Evolutionary conservation across 2,797 vertebrate species (phyloP).

Genomic region (Phrynocephalus vlangalii): DNA sequence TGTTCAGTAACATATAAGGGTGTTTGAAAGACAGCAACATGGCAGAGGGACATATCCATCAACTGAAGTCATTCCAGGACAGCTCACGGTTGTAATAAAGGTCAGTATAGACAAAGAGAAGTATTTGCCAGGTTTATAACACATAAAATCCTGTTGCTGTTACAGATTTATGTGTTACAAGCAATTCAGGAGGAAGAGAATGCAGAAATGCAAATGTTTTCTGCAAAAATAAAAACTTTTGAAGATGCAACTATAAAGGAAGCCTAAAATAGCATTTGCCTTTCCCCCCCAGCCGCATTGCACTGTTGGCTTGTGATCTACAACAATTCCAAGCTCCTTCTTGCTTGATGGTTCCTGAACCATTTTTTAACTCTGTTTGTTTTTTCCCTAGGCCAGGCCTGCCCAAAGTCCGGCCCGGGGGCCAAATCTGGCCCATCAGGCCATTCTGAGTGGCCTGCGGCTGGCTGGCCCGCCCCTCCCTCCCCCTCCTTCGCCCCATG

Average conservation of each 20-base stretch:
- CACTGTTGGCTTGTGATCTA: no score
- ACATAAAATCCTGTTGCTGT: background rate
- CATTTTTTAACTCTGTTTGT: no score
- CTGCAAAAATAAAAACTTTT: background rate
- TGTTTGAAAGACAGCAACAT: no score
- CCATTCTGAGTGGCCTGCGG: no score
- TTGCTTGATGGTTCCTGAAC: background rate
- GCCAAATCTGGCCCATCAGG: no score
- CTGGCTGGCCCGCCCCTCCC: no score
- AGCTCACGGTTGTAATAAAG: background rate
- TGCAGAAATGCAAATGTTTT: conserved; percentile 11
- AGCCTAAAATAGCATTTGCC: background rate
- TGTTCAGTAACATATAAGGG: no score
- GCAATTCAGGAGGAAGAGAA: background rate
- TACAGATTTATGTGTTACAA: conserved; percentile 3
- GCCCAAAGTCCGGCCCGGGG: no score
- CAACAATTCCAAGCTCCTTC: background rate
- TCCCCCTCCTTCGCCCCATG: no score
- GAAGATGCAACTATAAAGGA: conserved; percentile 23
- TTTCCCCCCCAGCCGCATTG: no score
- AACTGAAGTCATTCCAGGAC: background rate
- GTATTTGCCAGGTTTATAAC: background rate
- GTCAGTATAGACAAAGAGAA: background rate
- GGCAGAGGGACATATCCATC: background rate
- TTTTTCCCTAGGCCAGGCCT: no score